Conservation (phyloP, 1,140 invertebrate species). For the Bombus sibiricus region DNA sequence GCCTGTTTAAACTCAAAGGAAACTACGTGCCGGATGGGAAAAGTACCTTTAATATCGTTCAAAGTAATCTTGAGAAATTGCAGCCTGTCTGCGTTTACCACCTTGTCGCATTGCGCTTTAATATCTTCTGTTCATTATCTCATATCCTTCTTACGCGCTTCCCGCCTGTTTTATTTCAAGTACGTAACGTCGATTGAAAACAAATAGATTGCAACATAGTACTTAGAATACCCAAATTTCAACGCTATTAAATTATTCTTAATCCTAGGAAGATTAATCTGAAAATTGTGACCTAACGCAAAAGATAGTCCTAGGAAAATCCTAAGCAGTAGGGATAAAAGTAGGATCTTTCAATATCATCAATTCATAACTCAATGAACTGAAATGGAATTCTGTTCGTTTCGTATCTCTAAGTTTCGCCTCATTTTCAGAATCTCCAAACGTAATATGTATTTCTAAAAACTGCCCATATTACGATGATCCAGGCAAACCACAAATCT, state of each 20-base stretch:
- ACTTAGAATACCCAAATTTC: too few relatives aligned
- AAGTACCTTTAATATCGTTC: constrained; percentile 33
- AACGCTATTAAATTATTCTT: too few relatives aligned
- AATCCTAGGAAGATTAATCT: too few relatives aligned
- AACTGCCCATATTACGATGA: neutral
- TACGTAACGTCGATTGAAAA: neutral
- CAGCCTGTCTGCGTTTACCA: constrained; percentile 30
- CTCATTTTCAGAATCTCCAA: neutral
- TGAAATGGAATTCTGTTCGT: neutral
- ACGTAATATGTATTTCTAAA: too few relatives aligned
- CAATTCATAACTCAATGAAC: neutral
- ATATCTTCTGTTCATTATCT: neutral
- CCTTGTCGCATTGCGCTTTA: constrained; percentile 38
- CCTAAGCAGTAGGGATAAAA: too few relatives aligned
- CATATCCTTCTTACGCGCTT: neutral
- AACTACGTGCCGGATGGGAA: constrained; percentile 4
- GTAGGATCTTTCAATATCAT: neutral
- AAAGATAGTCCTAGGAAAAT: too few relatives aligned
- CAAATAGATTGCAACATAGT: neutral
- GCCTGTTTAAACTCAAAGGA: constrained; percentile 25
- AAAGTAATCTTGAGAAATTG: constrained; percentile 40
- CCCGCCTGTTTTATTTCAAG: neutral
- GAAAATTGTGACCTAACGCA: too few relatives aligned
- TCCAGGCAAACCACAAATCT: neutral
- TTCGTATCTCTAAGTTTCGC: too few relatives aligned